phyloP scores from a whole-genome alignment of 2,797 vertebrate genomes.

The Echiichthys vipera region DNA sequence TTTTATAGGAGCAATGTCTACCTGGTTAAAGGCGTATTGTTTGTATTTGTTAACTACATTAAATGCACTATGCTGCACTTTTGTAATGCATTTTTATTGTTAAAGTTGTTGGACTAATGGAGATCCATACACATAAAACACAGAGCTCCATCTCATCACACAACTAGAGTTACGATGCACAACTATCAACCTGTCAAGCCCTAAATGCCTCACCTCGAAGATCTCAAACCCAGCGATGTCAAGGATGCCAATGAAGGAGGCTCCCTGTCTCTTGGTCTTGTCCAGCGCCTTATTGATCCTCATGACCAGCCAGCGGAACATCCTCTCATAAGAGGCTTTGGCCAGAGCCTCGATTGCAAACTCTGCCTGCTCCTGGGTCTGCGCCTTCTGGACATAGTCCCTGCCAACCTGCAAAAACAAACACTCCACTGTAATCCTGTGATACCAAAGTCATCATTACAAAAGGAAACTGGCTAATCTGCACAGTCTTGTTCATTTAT shows the following conservation, averaged over 20 bases:
- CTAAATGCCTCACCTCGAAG: conserved; percentile 89
- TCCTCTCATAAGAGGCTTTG: conserved; percentile 96
- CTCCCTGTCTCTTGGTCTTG: conserved; percentile 97
- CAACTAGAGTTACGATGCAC: background rate
- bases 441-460: background rate
- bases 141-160: background rate
- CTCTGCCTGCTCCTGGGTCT: conserved; percentile 98
- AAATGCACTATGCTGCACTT: too few relatives aligned
- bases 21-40: too few relatives aligned
- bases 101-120: too few relatives aligned
- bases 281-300: conserved; percentile 98
- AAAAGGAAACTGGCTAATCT: background rate
- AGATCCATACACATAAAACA: too few relatives aligned
- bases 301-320: conserved; percentile 98
- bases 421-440: background rate
- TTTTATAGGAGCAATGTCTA: too few relatives aligned
- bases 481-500: background rate
- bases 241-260: conserved; percentile 97
- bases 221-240: conserved; percentile 99
- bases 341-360: conserved; percentile 97
- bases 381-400: conserved; percentile 98
- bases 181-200: background rate
- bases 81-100: too few relatives aligned
- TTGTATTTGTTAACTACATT: too few relatives aligned
- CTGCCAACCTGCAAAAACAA: conserved; percentile 85